phyloP scores from a whole-genome alignment of 2,888 invertebrate genomes.

The Diachrysia chrysitis region DNA sequence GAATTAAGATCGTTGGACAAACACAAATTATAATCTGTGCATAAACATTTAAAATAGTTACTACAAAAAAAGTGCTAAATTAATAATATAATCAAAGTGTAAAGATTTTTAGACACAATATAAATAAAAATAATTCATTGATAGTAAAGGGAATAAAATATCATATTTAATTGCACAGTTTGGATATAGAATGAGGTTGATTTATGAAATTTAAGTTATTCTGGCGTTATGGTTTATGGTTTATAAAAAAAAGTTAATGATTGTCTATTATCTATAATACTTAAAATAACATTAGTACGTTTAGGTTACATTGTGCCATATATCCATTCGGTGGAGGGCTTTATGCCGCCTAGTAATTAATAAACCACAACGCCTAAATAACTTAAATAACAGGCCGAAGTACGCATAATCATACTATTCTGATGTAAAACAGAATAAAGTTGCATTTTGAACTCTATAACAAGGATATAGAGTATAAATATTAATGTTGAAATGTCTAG shows the following conservation, averaged over 20 bases:
- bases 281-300: conserved; percentile 37
- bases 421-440: conserved; percentile 9
- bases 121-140: conserved; percentile 42
- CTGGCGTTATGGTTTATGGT: conserved; percentile 3
- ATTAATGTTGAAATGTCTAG: too few relatives aligned
- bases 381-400: conserved; percentile 31
- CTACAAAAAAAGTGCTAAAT: conserved; percentile 54
- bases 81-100: conserved; percentile 45
- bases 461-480: too few relatives aligned
- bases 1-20: conserved; percentile 48
- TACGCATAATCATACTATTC: conserved; percentile 26
- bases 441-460: conserved; percentile 8
- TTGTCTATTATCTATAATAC: conserved; percentile 21
- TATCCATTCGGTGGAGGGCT: conserved; percentile 10
- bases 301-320: conserved; percentile 42
- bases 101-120: conserved; percentile 46
- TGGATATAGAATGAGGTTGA: conserved; percentile 24
- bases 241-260: conserved; percentile 16
- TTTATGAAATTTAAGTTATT: conserved; percentile 29
- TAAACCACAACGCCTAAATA: conserved; percentile 16
- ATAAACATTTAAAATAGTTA: conserved; percentile 51
- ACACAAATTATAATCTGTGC: conserved; percentile 51
- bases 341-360: conserved; percentile 2
- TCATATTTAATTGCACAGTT: conserved; percentile 40
- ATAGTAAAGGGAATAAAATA: conserved; percentile 21